Percentiles rank a stretch among this genome's conserved stretches.
Conservation (phyloP, 2,888 invertebrate species). For the Dorcus hopei region DNA sequence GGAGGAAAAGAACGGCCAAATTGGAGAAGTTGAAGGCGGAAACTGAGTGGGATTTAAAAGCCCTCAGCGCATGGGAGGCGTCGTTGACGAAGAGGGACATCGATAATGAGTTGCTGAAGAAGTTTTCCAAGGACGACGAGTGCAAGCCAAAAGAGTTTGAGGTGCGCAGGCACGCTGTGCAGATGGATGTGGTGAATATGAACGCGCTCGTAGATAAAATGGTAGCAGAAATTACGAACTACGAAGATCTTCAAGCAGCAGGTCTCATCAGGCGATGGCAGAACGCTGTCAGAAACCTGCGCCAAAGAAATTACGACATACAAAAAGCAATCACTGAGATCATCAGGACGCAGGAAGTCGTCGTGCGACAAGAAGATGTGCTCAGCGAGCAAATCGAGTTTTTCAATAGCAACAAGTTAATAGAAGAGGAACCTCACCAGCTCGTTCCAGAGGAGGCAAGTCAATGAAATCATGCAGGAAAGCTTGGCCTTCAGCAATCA, state of each 20-base stretch:
- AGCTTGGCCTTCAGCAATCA: constrained; percentile 47
- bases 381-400: constrained; percentile 61
- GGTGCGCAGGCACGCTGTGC: constrained; percentile 53
- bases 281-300: constrained; percentile 64
- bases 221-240: constrained; percentile 53
- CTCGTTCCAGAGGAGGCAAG: constrained; percentile 44
- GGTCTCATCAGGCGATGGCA: constrained; percentile 71
- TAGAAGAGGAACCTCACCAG: constrained; percentile 45
- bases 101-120: constrained; percentile 66
- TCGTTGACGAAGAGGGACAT: constrained; percentile 65
- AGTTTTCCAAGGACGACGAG: constrained; percentile 69
- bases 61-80: constrained; percentile 69
- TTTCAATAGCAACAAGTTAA: constrained; percentile 57
- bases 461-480: constrained; percentile 40
- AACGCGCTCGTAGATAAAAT: constrained; percentile 49
- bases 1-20: constrained; percentile 53
- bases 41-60: constrained; percentile 67
- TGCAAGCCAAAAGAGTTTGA: constrained; percentile 63
- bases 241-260: constrained; percentile 53
- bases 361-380: constrained; percentile 51
- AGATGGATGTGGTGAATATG: constrained; percentile 50
- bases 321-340: constrained; percentile 51
- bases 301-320: constrained; percentile 68
- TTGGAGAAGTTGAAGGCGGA: constrained; percentile 63
- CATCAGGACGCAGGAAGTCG: constrained; percentile 41